phyloP scores from a whole-genome alignment of 35 echinoderm and acorn worm species.

The Eucidaris tribuloides region DNA sequence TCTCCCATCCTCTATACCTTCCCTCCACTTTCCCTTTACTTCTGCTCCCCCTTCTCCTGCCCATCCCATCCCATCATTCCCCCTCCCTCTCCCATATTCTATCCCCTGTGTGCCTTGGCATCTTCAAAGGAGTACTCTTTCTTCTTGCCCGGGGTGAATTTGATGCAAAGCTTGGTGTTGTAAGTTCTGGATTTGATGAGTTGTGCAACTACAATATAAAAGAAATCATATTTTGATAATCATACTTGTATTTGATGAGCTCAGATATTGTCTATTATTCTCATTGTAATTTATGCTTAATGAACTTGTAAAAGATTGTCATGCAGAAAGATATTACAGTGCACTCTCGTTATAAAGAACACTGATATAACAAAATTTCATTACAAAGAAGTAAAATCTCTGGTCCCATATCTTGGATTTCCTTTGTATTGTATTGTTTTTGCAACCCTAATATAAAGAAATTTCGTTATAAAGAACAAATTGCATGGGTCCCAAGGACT shows the following conservation, averaged over 20 bases:
- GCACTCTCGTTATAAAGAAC: no score
- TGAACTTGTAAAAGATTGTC: background rate
- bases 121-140: conserved; percentile 92
- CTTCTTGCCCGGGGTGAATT: conserved; percentile 77
- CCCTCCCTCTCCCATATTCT: background rate
- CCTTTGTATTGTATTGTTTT: no score
- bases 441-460: no score
- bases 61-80: background rate
- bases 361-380: no score
- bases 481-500: no score
- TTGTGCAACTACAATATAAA: conserved; percentile 69
- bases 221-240: background rate
- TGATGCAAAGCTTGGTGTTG: conserved; percentile 65
- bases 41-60: background rate
- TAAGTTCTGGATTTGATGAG: conserved; percentile 83
- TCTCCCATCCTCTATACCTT: background rate
- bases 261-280: no score
- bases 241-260: no score
- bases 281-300: background rate
- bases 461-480: no score
- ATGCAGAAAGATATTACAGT: background rate
- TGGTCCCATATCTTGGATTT: no score
- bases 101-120: conserved; percentile 83
- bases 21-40: background rate
- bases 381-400: no score